Evolutionary conservation across 2,113 vertebrate species (phyloP).

Genomic region (Siphamia tubifer): DNA sequence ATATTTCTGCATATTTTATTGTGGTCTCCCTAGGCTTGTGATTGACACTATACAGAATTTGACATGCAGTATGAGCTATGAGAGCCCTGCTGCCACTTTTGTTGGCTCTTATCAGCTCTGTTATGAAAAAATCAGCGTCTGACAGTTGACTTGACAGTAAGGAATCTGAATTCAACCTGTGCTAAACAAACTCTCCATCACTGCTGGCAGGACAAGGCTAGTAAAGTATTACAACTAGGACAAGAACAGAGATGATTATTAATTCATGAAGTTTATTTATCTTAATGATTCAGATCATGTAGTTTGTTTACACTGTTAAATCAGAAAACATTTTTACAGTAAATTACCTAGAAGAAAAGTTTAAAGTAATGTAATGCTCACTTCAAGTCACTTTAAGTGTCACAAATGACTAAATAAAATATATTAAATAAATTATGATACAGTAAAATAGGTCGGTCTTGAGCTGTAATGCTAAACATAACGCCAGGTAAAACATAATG

Average conservation of each 20-base stretch:
- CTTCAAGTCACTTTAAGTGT: neutral
- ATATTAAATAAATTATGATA: too few species aligned
- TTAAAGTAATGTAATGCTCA: neutral
- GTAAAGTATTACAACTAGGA: neutral
- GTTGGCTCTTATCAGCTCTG: conserved; percentile 49
- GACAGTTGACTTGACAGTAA: conserved; percentile 70
- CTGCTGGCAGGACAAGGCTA: conserved; percentile 17
- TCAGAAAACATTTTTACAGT: neutral
- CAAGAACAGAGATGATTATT: neutral
- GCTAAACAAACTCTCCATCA: conserved; percentile 50
- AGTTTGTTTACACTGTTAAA: neutral
- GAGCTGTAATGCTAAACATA: too few species aligned
- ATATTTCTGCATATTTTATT: conserved; percentile 40
- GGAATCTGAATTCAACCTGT: conserved; percentile 55
- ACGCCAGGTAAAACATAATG: neutral
- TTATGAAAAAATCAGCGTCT: conserved; percentile 55
- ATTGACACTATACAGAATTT: conserved; percentile 43
- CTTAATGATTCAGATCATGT: neutral
- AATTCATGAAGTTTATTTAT: neutral
- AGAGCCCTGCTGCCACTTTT: conserved; percentile 46
- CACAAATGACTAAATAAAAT: too few species aligned
- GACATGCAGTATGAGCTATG: conserved; percentile 52
- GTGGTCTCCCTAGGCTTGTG: conserved; percentile 21
- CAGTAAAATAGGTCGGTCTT: too few species aligned
- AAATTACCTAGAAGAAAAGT: neutral